Percentiles rank a stretch among this genome's conserved stretches.
These are phyloP conservation scores for Spilosoma lubricipeda DNA, from an alignment of 2,888 invertebrate genomes.

Conservation along the genomic window DNA sequence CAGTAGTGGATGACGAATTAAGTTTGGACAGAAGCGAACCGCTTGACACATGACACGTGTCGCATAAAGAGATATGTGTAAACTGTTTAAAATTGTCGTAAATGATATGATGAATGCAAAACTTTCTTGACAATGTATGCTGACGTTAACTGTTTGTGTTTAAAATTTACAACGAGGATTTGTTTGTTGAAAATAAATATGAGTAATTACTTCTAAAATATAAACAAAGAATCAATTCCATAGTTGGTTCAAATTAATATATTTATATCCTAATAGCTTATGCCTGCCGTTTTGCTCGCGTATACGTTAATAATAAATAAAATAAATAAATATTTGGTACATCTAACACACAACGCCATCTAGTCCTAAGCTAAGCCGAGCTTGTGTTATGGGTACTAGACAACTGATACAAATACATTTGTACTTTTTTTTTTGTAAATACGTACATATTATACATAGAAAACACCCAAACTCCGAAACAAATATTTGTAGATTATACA, in stretches of 20 bases:
- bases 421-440: too few relatives aligned
- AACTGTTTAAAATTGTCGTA: constrained; percentile 45
- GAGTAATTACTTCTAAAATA: not conserved
- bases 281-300: too few relatives aligned
- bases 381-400: too few relatives aligned
- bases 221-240: not conserved
- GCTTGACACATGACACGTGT: constrained; percentile 29
- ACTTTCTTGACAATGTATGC: constrained; percentile 19
- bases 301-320: too few relatives aligned
- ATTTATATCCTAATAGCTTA: too few relatives aligned
- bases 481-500: too few relatives aligned
- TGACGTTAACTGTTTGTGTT: constrained; percentile 4
- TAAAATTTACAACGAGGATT: constrained; percentile 15
- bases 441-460: too few relatives aligned
- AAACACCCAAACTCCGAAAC: too few relatives aligned
- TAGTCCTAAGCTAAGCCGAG: too few relatives aligned
- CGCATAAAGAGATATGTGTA: constrained; percentile 40
- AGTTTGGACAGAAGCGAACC: constrained; percentile 35
- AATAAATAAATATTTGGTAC: too few relatives aligned
- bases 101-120: constrained; percentile 29
- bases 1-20: constrained; percentile 58
- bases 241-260: not conserved
- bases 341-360: too few relatives aligned
- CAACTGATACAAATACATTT: too few relatives aligned
- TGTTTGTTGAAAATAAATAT: not conserved